phyloP scores from a whole-genome alignment of 2,113 vertebrate species.

The Rutilus rutilus region DNA sequence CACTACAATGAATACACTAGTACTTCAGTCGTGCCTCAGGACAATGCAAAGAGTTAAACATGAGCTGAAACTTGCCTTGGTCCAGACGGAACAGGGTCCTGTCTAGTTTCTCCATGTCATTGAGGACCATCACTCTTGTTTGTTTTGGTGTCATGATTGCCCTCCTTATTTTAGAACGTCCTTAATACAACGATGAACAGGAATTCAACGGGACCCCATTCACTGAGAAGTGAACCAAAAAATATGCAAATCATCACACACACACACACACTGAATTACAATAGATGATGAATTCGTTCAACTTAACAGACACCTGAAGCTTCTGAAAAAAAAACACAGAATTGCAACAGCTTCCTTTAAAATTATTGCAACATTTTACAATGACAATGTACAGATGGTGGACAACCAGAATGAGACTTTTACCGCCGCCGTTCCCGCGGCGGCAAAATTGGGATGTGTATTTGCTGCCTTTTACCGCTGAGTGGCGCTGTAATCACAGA shows the following conservation, averaged over 20 bases:
- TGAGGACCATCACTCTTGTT: constrained; percentile 80
- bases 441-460: too few species aligned
- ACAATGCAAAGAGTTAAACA: background rate
- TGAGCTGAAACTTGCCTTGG: constrained; percentile 75
- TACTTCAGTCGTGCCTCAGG: background rate
- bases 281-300: background rate
- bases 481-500: too few species aligned
- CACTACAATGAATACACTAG: background rate
- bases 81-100: constrained; percentile 87
- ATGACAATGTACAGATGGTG: background rate
- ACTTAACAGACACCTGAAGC: too few species aligned
- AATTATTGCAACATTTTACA: background rate
- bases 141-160: constrained; percentile 79
- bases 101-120: constrained; percentile 87
- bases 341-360: background rate
- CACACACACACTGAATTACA: background rate
- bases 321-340: background rate
- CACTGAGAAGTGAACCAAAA: constrained; percentile 15
- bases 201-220: constrained; percentile 31
- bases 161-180: constrained; percentile 54
- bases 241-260: background rate
- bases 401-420: too few species aligned
- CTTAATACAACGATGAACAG: constrained; percentile 56
- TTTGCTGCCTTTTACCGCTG: too few species aligned
- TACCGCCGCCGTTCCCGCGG: too few species aligned